Percentiles rank a stretch among this genome's conserved stretches.
Conservation (phyloP, 2,888 invertebrate species). For the Xestia rhomboidea region DNA sequence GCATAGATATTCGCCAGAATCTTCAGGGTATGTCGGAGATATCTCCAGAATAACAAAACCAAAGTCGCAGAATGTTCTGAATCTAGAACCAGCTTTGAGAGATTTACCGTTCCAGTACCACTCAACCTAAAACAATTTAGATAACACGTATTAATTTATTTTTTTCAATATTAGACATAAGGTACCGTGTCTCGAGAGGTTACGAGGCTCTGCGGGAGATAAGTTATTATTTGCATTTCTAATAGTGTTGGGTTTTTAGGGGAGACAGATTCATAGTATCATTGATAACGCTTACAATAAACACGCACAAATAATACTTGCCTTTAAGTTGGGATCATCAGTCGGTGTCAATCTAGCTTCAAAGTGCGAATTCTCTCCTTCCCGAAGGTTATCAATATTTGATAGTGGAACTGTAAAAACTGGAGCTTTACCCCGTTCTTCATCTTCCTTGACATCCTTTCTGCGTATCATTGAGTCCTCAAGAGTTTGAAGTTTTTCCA, state of each 20-base stretch:
- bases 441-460: conserved; percentile 93
- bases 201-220: neutral
- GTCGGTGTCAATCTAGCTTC: conserved; percentile 97
- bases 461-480: conserved; percentile 96
- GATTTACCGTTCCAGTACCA: conserved; percentile 99
- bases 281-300: conserved; percentile 1
- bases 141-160: neutral
- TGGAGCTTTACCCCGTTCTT: conserved; percentile 95
- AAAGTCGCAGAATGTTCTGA: conserved; percentile 99
- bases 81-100: conserved; percentile 96
- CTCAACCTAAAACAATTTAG: conserved; percentile 91
- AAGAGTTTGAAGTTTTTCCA: conserved; percentile 97
- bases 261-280: neutral
- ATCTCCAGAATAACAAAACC: conserved; percentile 99
- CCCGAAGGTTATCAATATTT: conserved; percentile 96
- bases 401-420: conserved; percentile 97
- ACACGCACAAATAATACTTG: conserved; percentile 62
- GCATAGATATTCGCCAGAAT: conserved; percentile 97
- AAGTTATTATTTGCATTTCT: neutral
- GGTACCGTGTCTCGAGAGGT: neutral
- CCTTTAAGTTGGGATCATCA: conserved; percentile 96
- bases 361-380: conserved; percentile 97
- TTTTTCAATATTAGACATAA: neutral
- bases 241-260: neutral
- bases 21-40: conserved; percentile 98